Conservation (phyloP, 1,140 invertebrate genomes). For the Helicoverpa armigera region DNA sequence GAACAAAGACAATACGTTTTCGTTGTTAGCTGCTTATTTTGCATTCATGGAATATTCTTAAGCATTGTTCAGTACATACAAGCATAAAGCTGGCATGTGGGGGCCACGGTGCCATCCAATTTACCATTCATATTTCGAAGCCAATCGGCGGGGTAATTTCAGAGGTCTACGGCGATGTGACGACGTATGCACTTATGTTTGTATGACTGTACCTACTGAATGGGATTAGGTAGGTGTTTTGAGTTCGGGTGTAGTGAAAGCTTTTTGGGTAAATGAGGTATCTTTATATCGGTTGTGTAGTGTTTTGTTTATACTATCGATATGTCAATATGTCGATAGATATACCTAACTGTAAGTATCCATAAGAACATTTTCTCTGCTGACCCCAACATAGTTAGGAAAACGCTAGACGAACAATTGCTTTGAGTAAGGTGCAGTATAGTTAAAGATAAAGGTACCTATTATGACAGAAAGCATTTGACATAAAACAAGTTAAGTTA, state of each 20-base stretch:
- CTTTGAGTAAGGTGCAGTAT: too few relatives aligned
- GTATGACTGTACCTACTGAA: constrained; percentile 23
- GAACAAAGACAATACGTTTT: constrained; percentile 73
- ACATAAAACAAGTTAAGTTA: too few relatives aligned
- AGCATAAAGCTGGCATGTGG: constrained; percentile 63
- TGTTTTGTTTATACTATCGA: neutral
- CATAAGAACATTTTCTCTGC: too few relatives aligned
- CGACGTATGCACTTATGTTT: constrained; percentile 40
- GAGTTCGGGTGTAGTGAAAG: neutral
- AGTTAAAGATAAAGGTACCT: too few relatives aligned
- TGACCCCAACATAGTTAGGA: too few relatives aligned
- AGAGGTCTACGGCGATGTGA: constrained; percentile 65
- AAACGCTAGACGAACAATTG: too few relatives aligned
- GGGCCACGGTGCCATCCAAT: constrained; percentile 74
- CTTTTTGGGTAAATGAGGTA: neutral
- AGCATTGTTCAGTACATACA: constrained; percentile 74
- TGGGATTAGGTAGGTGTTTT: constrained; percentile 25
- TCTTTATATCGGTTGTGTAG: neutral
- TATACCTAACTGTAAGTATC: too few relatives aligned
- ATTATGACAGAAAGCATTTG: too few relatives aligned
- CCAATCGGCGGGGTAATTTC: constrained; percentile 78
- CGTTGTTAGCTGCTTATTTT: constrained; percentile 83
- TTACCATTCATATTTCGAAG: constrained; percentile 81
- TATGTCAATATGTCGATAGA: too few relatives aligned
- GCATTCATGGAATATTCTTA: constrained; percentile 86